Evolutionary conservation across 2,113 vertebrate genomes (phyloP).

Genomic region (Apodemus sylvaticus): DNA sequence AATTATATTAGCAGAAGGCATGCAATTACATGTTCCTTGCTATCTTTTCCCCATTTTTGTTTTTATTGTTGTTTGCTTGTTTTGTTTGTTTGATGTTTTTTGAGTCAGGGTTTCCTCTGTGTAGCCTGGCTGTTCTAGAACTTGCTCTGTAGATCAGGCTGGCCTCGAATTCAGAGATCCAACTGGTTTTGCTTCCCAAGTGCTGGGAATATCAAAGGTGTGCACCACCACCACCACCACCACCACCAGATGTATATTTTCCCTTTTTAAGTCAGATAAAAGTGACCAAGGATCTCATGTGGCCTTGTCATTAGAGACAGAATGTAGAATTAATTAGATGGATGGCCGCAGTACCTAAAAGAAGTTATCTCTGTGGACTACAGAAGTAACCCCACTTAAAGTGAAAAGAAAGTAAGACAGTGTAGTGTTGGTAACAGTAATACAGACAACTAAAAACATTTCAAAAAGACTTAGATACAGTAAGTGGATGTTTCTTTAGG

Average conservation of each 20-base stretch:
- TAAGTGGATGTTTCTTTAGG: not conserved
- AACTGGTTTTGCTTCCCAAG: not conserved
- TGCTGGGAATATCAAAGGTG: not conserved
- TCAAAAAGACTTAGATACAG: not conserved
- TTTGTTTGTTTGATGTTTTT: not conserved
- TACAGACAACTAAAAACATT: not conserved
- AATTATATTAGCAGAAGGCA: not conserved
- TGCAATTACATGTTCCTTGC: not conserved
- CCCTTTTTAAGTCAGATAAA: not conserved
- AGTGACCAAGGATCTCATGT: not conserved
- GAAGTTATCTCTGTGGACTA: not conserved
- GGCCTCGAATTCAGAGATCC: not conserved
- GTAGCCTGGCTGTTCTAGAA: not conserved
- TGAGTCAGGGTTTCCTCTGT: not conserved
- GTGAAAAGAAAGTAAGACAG: not conserved
- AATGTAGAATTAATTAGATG: no score
- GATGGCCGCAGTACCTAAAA: not conserved
- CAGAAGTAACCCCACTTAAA: not conserved
- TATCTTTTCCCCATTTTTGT: not conserved
- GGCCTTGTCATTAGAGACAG: not conserved
- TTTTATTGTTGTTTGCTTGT: not conserved
- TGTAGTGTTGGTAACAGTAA: not conserved
- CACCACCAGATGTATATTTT: not conserved
- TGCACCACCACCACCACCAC: not conserved
- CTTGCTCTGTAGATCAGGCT: not conserved